These are phyloP conservation scores for Selenia dentaria DNA, from an alignment of 2,888 invertebrate genomes.

Conservation along the genomic window DNA sequence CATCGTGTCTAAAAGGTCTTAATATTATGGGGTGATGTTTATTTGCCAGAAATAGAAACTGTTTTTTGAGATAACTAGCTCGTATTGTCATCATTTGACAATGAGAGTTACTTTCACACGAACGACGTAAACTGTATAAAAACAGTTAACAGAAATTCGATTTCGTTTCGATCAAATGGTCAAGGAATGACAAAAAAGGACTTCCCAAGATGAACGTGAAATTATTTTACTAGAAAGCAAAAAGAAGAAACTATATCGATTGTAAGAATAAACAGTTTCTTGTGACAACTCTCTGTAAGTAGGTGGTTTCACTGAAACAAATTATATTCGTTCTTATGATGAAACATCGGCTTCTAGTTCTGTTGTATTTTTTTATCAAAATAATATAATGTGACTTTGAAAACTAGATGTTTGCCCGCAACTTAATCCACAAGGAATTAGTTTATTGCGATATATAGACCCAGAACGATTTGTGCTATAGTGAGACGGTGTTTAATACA, in stretches of 20 bases:
- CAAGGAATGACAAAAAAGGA: constrained; percentile 63
- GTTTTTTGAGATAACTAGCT: constrained; percentile 18
- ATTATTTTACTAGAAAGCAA: constrained; percentile 23
- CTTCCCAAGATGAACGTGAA: constrained; percentile 41
- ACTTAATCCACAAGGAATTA: too few species aligned
- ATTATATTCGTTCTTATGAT: not conserved
- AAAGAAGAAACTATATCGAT: constrained; percentile 16
- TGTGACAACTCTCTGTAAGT: constrained; percentile 16
- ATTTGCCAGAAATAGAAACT: constrained; percentile 13
- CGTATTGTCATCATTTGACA: constrained; percentile 42
- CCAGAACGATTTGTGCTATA: too few species aligned
- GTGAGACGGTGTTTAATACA: too few species aligned
- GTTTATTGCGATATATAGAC: too few species aligned
- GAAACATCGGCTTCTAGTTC: too few species aligned
- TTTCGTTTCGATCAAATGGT: constrained; percentile 59
- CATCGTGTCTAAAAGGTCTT: constrained; percentile 3
- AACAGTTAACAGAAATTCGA: constrained; percentile 53
- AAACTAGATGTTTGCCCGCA: too few species aligned
- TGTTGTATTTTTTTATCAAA: too few species aligned
- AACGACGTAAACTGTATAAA: constrained; percentile 47
- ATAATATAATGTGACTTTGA: too few species aligned
- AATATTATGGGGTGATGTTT: too few species aligned
- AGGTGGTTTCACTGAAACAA: constrained; percentile 9
- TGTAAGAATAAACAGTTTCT: constrained; percentile 27
- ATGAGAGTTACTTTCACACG: constrained; percentile 56